Evolutionary conservation across 2,797 vertebrate genomes (phyloP).

Genomic region (Anas georgica): DNA sequence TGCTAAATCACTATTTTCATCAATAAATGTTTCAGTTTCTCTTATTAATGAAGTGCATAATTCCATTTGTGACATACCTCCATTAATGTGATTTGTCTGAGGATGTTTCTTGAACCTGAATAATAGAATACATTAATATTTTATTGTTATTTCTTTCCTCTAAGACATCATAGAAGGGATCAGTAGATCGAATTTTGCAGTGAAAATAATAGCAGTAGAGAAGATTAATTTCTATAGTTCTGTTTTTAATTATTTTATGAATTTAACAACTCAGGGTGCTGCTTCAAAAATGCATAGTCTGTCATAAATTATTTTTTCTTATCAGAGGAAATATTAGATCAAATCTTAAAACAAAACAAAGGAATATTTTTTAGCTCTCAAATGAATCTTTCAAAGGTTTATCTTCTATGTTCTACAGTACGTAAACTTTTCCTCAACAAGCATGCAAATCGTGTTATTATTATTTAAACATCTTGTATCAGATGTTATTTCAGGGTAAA

Average conservation of each 20-base stretch:
- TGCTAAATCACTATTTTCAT: too few species aligned
- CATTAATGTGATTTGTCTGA: not conserved
- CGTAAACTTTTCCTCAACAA: not conserved
- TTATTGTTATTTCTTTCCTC: not conserved
- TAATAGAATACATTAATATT: not conserved
- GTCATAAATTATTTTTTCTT: not conserved
- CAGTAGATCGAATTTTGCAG: not conserved
- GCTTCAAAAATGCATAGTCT: not conserved
- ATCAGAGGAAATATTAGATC: not conserved
- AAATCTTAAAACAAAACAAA: not conserved
- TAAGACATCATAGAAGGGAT: not conserved
- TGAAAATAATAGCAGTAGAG: not conserved
- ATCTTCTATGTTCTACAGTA: not conserved
- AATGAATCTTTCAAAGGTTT: not conserved
- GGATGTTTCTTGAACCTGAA: not conserved
- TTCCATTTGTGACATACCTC: not conserved
- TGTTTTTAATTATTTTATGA: not conserved
- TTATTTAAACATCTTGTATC: accelerated
- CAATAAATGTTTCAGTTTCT: too few species aligned
- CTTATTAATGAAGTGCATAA: too few species aligned
- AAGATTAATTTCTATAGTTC: not conserved
- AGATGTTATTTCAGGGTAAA: not conserved
- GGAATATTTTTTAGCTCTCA: not conserved
- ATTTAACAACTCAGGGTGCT: not conserved
- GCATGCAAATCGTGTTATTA: not conserved